Evolutionary conservation across 1,140 invertebrate genomes (phyloP), one percentile per base, ranked within the genome.

Genomic region (Lepidostoma basale): DNA sequence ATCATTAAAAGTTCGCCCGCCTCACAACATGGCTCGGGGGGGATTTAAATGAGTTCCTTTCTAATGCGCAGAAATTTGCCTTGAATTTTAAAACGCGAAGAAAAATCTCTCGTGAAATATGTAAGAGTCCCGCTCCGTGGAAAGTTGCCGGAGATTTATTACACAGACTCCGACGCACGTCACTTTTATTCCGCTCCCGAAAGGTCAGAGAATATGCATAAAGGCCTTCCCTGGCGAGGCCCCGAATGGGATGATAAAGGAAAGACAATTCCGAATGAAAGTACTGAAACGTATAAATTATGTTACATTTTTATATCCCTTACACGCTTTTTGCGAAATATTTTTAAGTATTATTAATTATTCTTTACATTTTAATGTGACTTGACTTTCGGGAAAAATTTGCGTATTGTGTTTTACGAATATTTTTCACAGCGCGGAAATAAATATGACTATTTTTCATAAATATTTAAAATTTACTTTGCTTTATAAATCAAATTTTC

Each of bases 151-250:
- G 30, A 56, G 52, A 56, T 56, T 56, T 56, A 56, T 56, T 56
- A 56, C 30, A 30, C 52, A 28, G 33, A 30, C 14, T 18, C 30
- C 52, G 28, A 56, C 52, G 45, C 45, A 49, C 23, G 52, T 56
- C 52, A 56, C 16, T 36, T 56, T 56, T 33, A 56, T 56, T 56
- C 18, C 44, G 44, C 30, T 56, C 18, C 52, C 22, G 30, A 56
- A 56, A 56, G 52, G 52, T 56, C 52, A 56, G 52, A 56, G 26
- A 56, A 56, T 56, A 56, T 56, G 52, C 52, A 56, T 56, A 56
- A 56, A 56, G 36, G 30, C 52, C 52, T 56, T 56, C 36, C 36
- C 22, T 10, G 36, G 52, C 30, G 8, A 36, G 36, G 30, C 52
- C 18, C 22, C 52, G 36, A 56, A 33, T 18, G 52, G 52, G 14